Conservation (phyloP, 1,140 invertebrate genomes). For the Papilio polytes region DNA sequence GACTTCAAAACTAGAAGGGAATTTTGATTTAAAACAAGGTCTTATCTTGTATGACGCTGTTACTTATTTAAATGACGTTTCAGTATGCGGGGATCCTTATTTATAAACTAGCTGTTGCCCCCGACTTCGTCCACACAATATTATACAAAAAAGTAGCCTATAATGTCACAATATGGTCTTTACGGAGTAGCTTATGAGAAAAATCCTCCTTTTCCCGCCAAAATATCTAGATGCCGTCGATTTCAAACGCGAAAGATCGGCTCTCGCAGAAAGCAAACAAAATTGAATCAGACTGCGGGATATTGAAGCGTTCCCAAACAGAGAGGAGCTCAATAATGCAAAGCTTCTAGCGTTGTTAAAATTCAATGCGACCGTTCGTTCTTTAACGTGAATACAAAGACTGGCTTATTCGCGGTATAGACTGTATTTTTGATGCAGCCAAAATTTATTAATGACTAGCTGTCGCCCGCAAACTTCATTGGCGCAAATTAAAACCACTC, state of each 20-base stretch:
- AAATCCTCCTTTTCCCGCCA: background rate
- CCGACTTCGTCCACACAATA: no score
- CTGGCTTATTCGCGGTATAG: background rate
- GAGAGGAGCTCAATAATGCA: conserved; percentile 22
- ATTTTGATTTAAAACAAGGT: no score
- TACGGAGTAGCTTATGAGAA: background rate
- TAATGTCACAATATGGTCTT: no score
- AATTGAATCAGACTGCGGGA: conserved; percentile 23
- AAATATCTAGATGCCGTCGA: background rate
- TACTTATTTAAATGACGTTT: no score
- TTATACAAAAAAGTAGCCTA: no score
- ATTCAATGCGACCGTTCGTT: conserved; percentile 7
- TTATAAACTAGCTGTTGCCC: no score
- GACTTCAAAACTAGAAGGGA: no score
- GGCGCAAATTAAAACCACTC: no score
- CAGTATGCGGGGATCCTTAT: no score
- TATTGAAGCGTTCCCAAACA: conserved; percentile 25
- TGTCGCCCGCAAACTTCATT: no score
- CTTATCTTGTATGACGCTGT: no score
- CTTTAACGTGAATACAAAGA: conserved; percentile 1
- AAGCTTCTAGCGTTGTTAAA: conserved; percentile 23
- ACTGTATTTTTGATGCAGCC: background rate
- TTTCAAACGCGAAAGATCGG: conserved; percentile 10
- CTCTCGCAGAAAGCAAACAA: conserved; percentile 17
- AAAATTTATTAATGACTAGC: background rate